Evolutionary conservation across 2,797 vertebrate genomes (phyloP), one percentile per base, ranked within the genome.

Genomic region (Sebastes glaucus): DNA sequence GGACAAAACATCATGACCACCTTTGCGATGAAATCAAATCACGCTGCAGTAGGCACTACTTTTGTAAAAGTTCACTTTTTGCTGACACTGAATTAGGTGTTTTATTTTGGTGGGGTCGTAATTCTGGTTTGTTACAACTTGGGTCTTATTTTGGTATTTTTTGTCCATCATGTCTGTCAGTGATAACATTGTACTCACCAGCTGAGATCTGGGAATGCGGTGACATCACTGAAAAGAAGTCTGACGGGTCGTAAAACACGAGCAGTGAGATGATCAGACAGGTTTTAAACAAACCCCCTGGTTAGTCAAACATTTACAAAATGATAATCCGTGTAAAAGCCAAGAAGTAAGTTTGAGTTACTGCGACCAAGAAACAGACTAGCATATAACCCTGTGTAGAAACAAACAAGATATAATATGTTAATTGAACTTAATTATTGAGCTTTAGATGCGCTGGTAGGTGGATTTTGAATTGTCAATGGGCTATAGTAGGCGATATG

Each of bases 321-420:
- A 27, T 27, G 13, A 27, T 18, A 27, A 57, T 57, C 25, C 6
- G 8, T 53, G n/a, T 53, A 22, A 22, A 53, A 22, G 10, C 52
- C 8, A 53, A n/a, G n/a, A 10, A 3, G 52, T 22, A 22, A 53
- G 11, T 56, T 23, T 25, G n/a, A 56, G 42, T 0, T 18, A 46
- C 42, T 46, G 0, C 38, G 6, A 0, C 42, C 42, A 46, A 46
- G 42, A 46, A 56, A 56, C 0, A 57, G 13, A 52, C 46, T 0
- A 16, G 0, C 25, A 32, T 59, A 8, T 59, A 9, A 28, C 18
- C 18, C 35, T 38, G 35, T 38, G 35, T 38, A 38, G 14, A 28
- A 59, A 18, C 56, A 60, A 32, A n/a, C 18, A 11, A 61, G 59
- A 32, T 33, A 1, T 11, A 11, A 61, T 11, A 32, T 30, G 27